A percentile compares a stretch with the other conserved stretches of the same genome.
These are phyloP conservation scores for Caenorhabditis latens DNA, from an alignment of 1,140 invertebrate species.

Conservation along the genomic window DNA sequence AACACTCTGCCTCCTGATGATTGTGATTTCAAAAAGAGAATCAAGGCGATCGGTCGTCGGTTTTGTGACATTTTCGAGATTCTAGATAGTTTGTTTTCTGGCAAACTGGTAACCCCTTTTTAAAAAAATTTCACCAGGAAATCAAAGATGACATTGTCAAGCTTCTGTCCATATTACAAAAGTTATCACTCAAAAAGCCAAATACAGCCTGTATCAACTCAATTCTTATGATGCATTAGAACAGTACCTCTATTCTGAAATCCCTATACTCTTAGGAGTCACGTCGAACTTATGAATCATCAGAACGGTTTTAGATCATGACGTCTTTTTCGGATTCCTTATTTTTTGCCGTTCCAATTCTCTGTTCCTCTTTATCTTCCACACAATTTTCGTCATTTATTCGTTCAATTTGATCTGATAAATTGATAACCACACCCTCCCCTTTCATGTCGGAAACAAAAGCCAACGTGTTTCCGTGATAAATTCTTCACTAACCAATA, in stretches of 20 bases:
- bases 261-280: too few species aligned
- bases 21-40: conserved; percentile 43
- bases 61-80: conserved; percentile 41
- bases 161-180: too few species aligned
- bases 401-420: conserved; percentile 45
- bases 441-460: neutral
- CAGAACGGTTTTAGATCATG: neutral
- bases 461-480: neutral
- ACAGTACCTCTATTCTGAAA: too few species aligned
- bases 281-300: conserved; percentile 15
- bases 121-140: too few species aligned
- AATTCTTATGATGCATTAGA: too few species aligned
- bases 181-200: too few species aligned
- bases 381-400: neutral
- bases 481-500: neutral
- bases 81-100: neutral
- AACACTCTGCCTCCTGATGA: conserved; percentile 44
- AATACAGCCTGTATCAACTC: too few species aligned
- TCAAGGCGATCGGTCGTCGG: conserved; percentile 18
- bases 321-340: neutral
- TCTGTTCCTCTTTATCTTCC: conserved; percentile 8
- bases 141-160: too few species aligned
- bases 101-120: neutral
- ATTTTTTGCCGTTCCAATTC: conserved; percentile 28
- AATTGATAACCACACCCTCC: conserved; percentile 41